Percentiles rank a stretch among this genome's conserved stretches.
Conservation (phyloP, 2,888 invertebrate genomes). For the Oscheius sp. region DNA sequence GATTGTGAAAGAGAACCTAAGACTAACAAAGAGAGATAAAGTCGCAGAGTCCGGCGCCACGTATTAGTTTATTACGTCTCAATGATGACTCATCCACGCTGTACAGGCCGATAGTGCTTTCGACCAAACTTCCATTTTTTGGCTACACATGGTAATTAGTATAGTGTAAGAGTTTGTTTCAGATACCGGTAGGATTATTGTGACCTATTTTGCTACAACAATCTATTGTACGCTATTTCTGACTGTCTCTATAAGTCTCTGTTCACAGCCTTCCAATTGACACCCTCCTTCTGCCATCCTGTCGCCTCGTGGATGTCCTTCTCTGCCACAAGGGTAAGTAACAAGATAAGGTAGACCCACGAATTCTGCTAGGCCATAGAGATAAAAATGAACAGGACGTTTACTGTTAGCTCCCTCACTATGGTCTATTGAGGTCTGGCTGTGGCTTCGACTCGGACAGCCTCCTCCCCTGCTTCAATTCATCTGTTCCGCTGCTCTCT, state of each 20-base stretch:
- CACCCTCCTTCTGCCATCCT: slow-evolving; percentile 40
- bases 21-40: too few relatives aligned
- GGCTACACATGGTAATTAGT: too few relatives aligned
- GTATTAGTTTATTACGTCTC: too few relatives aligned
- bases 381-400: neutral
- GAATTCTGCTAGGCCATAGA: neutral
- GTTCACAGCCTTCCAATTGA: slow-evolving; percentile 37
- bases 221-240: too few relatives aligned
- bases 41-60: too few relatives aligned
- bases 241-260: slow-evolving; percentile 8
- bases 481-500: slow-evolving; percentile 24
- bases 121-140: too few relatives aligned
- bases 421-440: slow-evolving; percentile 26
- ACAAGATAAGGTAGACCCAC: neutral
- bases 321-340: slow-evolving; percentile 41
- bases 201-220: too few relatives aligned
- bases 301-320: slow-evolving; percentile 53
- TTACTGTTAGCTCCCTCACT: slow-evolving; percentile 23
- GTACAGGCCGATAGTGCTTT: too few relatives aligned
- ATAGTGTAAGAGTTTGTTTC: too few relatives aligned
- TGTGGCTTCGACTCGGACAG: slow-evolving; percentile 27
- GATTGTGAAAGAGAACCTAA: too few relatives aligned
- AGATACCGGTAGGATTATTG: too few relatives aligned
- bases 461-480: slow-evolving; percentile 20
- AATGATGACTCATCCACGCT: too few relatives aligned